These are phyloP conservation scores for Camponotus fellah DNA, from an alignment of 2,888 invertebrate species.

Conservation along the genomic window DNA sequence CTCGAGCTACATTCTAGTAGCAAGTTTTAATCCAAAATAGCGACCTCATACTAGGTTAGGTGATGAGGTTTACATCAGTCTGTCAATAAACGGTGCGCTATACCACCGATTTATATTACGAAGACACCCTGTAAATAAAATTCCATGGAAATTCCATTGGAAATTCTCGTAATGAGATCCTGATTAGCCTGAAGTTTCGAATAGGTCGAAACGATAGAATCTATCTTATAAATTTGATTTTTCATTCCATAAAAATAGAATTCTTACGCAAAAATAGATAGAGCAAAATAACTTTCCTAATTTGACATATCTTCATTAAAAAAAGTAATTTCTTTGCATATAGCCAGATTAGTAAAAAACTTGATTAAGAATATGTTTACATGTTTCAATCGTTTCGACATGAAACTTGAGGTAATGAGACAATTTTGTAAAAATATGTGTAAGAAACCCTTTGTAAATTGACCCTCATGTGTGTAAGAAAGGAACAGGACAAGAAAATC, in stretches of 20 bases:
- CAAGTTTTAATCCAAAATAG: slow-evolving; percentile 35
- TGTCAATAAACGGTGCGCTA: slow-evolving; percentile 56
- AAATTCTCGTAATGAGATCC: slow-evolving; percentile 9
- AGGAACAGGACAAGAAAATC: slow-evolving; percentile 11
- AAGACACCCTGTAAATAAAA: slow-evolving; percentile 38
- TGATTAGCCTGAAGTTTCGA: slow-evolving; percentile 12
- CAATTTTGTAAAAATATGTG: slow-evolving; percentile 25
- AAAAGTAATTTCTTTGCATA: background rate
- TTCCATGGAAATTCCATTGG: too few species aligned
- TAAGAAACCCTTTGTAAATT: slow-evolving; percentile 21
- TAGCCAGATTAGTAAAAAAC: background rate
- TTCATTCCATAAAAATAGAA: background rate
- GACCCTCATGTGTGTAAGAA: background rate
- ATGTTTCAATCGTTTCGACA: background rate
- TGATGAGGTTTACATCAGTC: slow-evolving; percentile 31
- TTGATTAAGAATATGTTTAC: background rate
- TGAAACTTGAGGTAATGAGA: slow-evolving; percentile 20
- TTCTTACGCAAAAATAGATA: background rate
- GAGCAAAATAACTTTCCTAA: background rate
- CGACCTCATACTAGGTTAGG: slow-evolving; percentile 54
- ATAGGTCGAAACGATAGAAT: background rate
- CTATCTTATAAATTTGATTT: slow-evolving; percentile 5
- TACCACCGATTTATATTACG: slow-evolving; percentile 44
- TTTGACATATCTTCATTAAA: background rate
- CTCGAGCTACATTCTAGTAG: background rate